Percentiles rank a stretch among this genome's conserved stretches.
Conservation (phyloP, 1,140 invertebrate species). For the Hesperophylax magnus region DNA sequence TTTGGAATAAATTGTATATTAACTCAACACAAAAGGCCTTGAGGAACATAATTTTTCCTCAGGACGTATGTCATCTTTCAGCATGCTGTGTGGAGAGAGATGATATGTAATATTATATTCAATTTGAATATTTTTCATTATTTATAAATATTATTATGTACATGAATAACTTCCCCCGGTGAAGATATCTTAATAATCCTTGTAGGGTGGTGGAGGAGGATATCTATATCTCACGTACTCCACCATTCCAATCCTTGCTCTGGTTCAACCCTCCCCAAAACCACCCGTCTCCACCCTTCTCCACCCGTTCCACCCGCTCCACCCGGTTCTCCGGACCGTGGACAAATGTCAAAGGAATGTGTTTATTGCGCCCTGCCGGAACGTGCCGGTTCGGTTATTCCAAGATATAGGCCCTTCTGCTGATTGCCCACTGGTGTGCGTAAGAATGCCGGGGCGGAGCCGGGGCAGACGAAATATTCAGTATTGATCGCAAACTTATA, state of each 20-base stretch:
- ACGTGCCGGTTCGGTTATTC: constrained; percentile 28
- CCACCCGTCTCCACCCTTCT: background rate
- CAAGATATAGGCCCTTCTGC: constrained; percentile 24
- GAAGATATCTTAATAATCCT: constrained; percentile 35
- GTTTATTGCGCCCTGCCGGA: constrained; percentile 53
- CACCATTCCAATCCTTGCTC: background rate
- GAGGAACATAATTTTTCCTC: too few relatives aligned
- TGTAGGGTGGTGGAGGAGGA: background rate
- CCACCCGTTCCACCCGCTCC: background rate
- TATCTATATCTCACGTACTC: constrained; percentile 24
- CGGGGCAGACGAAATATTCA: too few relatives aligned
- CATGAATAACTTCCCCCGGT: background rate
- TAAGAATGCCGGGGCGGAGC: constrained; percentile 10
- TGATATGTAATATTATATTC: too few relatives aligned
- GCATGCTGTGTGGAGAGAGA: too few relatives aligned
- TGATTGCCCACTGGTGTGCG: background rate
- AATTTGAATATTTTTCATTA: too few relatives aligned
- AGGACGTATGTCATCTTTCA: too few relatives aligned
- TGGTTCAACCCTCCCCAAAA: background rate
- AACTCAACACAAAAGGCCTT: too few relatives aligned
- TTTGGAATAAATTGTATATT: too few relatives aligned
- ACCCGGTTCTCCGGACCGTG: constrained; percentile 15
- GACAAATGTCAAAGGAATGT: constrained; percentile 57
- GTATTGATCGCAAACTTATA: too few relatives aligned
- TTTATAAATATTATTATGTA: background rate